A percentile compares a stretch with the other conserved stretches of the same genome.
Conservation (phyloP, 2,797 vertebrate species). For the Parotocinclus haroldoi region DNA sequence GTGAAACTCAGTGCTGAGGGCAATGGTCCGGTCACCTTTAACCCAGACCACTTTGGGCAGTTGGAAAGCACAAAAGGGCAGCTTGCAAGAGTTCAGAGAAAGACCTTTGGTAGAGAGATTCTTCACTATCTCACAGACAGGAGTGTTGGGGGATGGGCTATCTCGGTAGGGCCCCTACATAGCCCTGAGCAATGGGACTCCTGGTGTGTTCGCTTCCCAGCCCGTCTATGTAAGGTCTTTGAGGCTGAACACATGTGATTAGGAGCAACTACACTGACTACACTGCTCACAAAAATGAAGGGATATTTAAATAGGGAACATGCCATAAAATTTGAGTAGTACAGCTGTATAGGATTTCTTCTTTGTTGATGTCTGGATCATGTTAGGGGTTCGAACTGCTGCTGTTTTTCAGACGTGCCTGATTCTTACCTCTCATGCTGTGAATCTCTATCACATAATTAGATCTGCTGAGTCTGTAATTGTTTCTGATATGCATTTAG, state of each 20-base stretch:
- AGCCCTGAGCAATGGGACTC: no score
- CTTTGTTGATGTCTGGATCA: background rate
- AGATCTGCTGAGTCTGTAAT: no score
- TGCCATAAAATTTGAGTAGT: no score
- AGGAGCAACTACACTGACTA: no score
- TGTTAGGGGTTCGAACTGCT: no score
- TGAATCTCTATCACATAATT: no score
- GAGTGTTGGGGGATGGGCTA: constrained; percentile 21
- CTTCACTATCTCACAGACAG: constrained; percentile 18
- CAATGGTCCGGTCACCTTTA: constrained; percentile 37
- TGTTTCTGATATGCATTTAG: no score
- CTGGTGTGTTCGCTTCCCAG: no score
- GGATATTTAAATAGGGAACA: no score
- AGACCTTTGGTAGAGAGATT: constrained; percentile 43
- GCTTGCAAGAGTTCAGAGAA: constrained; percentile 21
- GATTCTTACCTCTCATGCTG: background rate
- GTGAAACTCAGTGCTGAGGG: constrained; percentile 19
- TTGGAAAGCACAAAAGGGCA: constrained; percentile 30
- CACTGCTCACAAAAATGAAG: no score
- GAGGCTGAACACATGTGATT: constrained; percentile 65
- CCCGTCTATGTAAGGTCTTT: constrained; percentile 30
- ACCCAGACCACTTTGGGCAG: constrained; percentile 40
- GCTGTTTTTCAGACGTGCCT: no score
- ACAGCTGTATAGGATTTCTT: background rate
- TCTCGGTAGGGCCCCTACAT: background rate